Percentiles rank a stretch among this genome's conserved stretches.
phyloP scores from a whole-genome alignment of 2,797 vertebrate genomes.

The Crypturellus tataupa region DNA sequence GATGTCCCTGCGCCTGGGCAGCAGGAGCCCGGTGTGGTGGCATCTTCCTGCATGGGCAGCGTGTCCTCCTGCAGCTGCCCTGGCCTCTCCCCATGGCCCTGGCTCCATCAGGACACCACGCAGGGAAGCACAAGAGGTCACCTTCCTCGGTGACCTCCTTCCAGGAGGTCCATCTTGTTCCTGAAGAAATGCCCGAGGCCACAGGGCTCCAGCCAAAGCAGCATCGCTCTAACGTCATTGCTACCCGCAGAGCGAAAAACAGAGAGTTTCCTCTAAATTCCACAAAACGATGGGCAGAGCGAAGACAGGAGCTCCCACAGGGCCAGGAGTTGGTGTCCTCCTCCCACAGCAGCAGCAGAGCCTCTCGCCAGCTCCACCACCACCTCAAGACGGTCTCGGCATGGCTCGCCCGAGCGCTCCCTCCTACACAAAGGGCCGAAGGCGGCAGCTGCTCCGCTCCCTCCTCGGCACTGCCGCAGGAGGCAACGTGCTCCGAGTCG shows the following conservation, averaged over 20 bases:
- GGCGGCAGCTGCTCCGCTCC: neutral
- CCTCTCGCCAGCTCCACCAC: neutral
- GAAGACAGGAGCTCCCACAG: neutral
- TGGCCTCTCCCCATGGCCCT: rapidly evolving
- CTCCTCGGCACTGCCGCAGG: neutral
- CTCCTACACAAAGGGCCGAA: neutral
- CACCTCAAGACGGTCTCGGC: neutral
- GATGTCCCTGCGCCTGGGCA: rapidly evolving
- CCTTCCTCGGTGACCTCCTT: too few species aligned
- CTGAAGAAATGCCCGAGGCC: rapidly evolving
- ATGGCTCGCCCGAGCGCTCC: neutral
- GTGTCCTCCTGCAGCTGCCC: neutral
- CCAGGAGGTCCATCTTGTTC: too few species aligned
- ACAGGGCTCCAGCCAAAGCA: neutral
- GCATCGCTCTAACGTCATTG: neutral
- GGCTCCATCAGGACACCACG: rapidly evolving
- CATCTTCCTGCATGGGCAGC: neutral
- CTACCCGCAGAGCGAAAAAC: neutral
- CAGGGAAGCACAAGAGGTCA: neutral
- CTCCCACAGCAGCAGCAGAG: neutral
- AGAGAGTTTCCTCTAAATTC: neutral
- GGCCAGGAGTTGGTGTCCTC: too few species aligned
- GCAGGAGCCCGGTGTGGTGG: neutral
- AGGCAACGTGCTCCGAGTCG: neutral
- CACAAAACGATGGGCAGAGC: too few species aligned